Conservation (phyloP, 2,113 vertebrate genomes). For the Seriola aureovittata region DNA sequence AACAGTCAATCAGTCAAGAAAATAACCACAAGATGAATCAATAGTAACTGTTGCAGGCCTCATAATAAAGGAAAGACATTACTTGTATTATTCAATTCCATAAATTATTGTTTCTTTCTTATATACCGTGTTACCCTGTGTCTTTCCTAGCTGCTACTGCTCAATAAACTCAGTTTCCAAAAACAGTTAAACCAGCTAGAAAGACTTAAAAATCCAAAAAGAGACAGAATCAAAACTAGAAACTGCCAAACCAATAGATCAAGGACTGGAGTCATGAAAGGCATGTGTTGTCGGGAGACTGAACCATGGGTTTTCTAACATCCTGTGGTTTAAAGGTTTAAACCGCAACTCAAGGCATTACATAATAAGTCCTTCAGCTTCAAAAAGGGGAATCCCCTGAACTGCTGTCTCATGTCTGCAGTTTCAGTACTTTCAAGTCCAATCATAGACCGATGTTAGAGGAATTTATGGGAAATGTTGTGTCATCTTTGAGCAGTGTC, state of each 20-base stretch:
- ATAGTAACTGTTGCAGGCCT: background rate
- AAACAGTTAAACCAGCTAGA: slow-evolving; percentile 12
- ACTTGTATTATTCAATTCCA: background rate
- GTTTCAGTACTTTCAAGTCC: slow-evolving; percentile 10
- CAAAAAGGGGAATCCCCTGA: slow-evolving; percentile 66
- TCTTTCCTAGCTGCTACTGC: background rate
- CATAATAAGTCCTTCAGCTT: slow-evolving; percentile 55
- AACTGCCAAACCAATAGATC: slow-evolving; percentile 38
- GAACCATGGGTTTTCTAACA: slow-evolving; percentile 42
- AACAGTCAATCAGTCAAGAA: background rate
- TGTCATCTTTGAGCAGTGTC: slow-evolving; percentile 33
- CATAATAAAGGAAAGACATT: background rate
- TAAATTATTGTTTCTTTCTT: background rate
- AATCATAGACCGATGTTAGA: background rate
- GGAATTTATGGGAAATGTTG: slow-evolving; percentile 53
- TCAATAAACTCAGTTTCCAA: background rate
- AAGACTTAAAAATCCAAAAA: slow-evolving; percentile 1
- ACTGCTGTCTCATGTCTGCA: slow-evolving; percentile 61
- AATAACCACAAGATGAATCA: background rate
- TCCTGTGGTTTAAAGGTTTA: slow-evolving; percentile 57
- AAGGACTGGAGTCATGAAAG: slow-evolving; percentile 36
- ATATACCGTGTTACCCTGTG: background rate
- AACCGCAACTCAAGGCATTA: slow-evolving; percentile 58
- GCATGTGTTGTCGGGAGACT: slow-evolving; percentile 34
- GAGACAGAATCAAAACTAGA: slow-evolving; percentile 19